These are phyloP conservation scores for Lepidurus packardi DNA, from an alignment of 1,140 invertebrate genomes.

Conservation along the genomic window DNA sequence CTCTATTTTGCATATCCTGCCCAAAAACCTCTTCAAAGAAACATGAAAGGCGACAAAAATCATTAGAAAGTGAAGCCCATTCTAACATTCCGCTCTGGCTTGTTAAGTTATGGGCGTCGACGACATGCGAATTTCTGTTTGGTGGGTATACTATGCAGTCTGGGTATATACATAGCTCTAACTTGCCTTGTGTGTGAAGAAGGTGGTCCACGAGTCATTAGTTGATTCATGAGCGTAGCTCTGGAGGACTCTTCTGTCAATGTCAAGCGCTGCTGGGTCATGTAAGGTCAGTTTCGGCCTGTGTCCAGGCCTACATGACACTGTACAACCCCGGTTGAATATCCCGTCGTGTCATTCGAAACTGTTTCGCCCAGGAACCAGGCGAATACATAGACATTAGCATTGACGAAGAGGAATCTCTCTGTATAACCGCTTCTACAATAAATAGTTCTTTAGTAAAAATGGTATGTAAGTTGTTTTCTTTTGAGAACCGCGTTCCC, in stretches of 20 bases:
- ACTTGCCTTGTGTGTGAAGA: conserved; percentile 13
- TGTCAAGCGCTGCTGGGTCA: conserved; percentile 13
- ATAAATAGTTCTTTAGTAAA: no score
- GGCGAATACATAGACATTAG: neutral
- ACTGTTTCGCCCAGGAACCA: neutral
- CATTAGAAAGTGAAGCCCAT: no score
- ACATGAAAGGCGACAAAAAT: no score
- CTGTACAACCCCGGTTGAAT: neutral
- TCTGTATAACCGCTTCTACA: no score
- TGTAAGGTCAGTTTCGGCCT: conserved; percentile 17
- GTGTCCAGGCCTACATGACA: conserved; percentile 12
- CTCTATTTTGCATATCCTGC: no score
- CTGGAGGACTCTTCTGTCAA: conserved; percentile 2
- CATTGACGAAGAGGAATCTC: no score
- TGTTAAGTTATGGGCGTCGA: no score
- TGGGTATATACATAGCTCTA: neutral
- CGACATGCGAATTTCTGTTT: no score
- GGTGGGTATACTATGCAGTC: neutral
- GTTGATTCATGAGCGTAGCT: conserved; percentile 7
- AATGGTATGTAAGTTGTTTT: no score
- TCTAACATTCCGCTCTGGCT: no score
- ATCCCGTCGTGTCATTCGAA: neutral
- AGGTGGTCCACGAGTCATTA: neutral
- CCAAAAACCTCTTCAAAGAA: no score
- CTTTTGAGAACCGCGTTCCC: no score